These are phyloP conservation scores for Hippocampus abdominalis DNA, from an alignment of 2,113 vertebrate genomes.

Conservation along the genomic window DNA sequence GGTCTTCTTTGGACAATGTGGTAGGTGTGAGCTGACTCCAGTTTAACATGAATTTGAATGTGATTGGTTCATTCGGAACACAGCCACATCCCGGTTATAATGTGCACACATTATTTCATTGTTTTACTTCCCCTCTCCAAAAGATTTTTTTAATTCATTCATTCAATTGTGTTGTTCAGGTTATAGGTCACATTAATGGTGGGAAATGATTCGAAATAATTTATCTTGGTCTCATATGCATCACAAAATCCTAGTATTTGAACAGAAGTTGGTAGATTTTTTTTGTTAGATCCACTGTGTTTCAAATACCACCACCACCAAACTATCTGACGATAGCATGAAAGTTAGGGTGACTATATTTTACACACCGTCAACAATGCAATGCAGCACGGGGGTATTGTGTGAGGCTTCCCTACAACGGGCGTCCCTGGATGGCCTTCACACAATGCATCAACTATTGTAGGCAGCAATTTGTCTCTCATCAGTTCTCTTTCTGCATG, in stretches of 20 bases:
- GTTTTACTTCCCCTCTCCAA: background rate
- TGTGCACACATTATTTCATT: background rate
- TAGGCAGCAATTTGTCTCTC: constrained; percentile 20
- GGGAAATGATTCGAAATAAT: background rate
- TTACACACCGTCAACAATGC: background rate
- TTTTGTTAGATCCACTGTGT: background rate
- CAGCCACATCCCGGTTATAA: no score
- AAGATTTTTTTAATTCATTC: no score
- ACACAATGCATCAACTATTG: constrained; percentile 42
- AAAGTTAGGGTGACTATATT: background rate
- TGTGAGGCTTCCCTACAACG: constrained; percentile 13
- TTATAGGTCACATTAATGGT: background rate
- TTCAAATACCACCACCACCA: background rate
- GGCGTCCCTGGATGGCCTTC: constrained; percentile 31
- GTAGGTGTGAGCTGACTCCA: no score
- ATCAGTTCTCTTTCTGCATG: constrained; percentile 29
- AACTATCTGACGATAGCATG: background rate
- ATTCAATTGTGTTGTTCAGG: background rate
- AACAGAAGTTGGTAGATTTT: background rate
- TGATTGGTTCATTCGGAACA: no score
- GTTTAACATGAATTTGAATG: no score
- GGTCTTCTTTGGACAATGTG: no score
- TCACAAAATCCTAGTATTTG: background rate
- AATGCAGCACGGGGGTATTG: constrained; percentile 18
- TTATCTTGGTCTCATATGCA: background rate